These are phyloP conservation scores for Rachycentron canadum DNA, from an alignment of 2,797 vertebrate genomes.

Conservation along the genomic window DNA sequence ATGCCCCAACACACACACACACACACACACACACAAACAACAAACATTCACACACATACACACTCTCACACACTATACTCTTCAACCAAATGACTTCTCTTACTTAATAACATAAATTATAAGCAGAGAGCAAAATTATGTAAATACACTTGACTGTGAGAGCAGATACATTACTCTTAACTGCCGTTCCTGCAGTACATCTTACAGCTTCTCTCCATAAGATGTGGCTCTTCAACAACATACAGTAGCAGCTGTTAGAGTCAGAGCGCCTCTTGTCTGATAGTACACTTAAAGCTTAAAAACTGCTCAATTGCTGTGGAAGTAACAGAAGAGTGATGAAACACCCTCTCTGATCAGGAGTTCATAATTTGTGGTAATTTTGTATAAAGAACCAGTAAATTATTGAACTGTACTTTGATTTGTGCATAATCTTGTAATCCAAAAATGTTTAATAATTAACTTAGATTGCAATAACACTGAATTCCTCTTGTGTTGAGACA, in stretches of 20 bases:
- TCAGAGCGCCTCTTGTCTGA: background rate
- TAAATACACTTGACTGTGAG: conserved; percentile 29
- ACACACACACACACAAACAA: conserved; percentile 20
- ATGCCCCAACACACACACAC: conserved; percentile 32
- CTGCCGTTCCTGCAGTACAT: conserved; percentile 15
- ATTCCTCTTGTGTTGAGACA: background rate
- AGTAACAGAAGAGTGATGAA: background rate
- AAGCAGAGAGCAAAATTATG: conserved; percentile 44
- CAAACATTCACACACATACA: conserved; percentile 30
- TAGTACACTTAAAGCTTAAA: background rate
- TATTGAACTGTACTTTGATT: background rate
- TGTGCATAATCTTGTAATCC: too few species aligned
- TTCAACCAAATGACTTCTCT: conserved; percentile 33
- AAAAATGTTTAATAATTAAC: too few species aligned
- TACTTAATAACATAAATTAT: conserved; percentile 45
- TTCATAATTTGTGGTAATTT: background rate
- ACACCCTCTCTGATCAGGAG: background rate
- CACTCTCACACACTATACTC: conserved; percentile 5
- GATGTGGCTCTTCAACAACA: background rate
- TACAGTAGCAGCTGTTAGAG: background rate
- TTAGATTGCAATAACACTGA: too few species aligned
- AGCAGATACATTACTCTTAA: conserved; percentile 3
- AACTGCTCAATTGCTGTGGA: background rate
- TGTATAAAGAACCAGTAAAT: background rate
- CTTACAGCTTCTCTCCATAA: background rate